phyloP scores from a whole-genome alignment of 2,888 invertebrate species.

The Phortica magna region DNA sequence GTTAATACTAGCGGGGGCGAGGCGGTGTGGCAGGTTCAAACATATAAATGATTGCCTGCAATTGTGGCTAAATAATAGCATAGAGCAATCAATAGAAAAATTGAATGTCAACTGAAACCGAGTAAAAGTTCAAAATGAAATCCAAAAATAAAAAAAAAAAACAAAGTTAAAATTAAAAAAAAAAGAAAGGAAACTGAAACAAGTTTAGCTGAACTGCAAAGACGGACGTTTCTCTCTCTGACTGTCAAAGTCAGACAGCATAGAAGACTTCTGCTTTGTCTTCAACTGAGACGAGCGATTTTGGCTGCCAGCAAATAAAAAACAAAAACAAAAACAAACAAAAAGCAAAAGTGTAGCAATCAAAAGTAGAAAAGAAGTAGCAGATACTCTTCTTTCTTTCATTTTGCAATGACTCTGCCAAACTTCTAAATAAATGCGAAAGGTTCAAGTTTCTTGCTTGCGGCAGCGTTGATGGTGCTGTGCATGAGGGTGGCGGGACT shows the following conservation, averaged over 20 bases:
- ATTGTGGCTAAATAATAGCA: background rate
- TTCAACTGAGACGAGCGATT: background rate
- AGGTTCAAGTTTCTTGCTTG: conserved; percentile 21
- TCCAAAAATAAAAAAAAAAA: background rate
- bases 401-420: background rate
- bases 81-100: conserved; percentile 29
- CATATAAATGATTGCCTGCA: conserved; percentile 11
- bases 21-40: background rate
- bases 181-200: background rate
- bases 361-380: background rate
- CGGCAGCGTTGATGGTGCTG: background rate
- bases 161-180: background rate
- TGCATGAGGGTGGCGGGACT: background rate
- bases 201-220: conserved; percentile 1
- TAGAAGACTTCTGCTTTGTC: background rate
- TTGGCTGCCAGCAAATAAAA: conserved; percentile 6
- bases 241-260: background rate
- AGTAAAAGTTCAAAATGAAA: background rate
- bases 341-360: background rate
- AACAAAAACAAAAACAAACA: background rate
- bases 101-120: background rate
- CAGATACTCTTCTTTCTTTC: too few species aligned
- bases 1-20: conserved; percentile 44
- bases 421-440: conserved; percentile 30
- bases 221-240: background rate